phyloP scores from a whole-genome alignment of 1,140 invertebrate genomes.

The Diachasma alloeum region DNA sequence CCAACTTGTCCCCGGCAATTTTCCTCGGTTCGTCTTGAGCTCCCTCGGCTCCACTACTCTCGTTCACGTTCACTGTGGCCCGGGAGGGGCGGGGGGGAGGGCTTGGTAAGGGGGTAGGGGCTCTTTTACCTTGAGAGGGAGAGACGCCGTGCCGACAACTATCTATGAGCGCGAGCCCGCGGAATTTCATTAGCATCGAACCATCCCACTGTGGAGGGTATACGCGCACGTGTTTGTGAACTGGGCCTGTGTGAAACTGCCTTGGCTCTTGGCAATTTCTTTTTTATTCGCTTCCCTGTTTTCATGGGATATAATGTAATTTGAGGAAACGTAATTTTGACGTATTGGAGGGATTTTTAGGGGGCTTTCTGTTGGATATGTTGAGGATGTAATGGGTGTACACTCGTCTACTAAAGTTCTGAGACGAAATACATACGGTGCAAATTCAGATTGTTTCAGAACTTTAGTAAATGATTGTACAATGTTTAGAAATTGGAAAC shows the following conservation, averaged over 20 bases:
- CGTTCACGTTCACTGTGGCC: background rate
- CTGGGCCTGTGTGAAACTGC: background rate
- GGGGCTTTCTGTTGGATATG: background rate
- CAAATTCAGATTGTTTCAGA: too few species aligned
- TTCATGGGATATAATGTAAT: background rate
- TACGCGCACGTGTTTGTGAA: conserved; percentile 15
- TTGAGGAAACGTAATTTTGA: background rate
- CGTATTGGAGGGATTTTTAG: background rate
- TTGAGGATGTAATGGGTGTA: too few species aligned
- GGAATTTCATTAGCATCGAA: conserved; percentile 57
- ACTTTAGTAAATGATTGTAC: too few species aligned
- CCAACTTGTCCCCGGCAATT: background rate
- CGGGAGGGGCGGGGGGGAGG: too few species aligned
- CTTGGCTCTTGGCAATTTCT: background rate
- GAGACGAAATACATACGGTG: too few species aligned
- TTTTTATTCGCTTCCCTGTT: background rate
- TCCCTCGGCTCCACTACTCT: background rate
- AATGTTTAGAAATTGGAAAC: too few species aligned
- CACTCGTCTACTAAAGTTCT: too few species aligned
- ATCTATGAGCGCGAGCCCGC: conserved; percentile 34
- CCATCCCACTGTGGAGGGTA: conserved; percentile 33
- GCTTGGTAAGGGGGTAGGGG: too few species aligned
- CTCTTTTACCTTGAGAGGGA: conserved; percentile 6
- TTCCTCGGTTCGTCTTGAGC: background rate
- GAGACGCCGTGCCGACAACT: conserved; percentile 23